Evolutionary conservation across 2,888 invertebrate species (phyloP).

Genomic region (Xestia rhomboidea): DNA sequence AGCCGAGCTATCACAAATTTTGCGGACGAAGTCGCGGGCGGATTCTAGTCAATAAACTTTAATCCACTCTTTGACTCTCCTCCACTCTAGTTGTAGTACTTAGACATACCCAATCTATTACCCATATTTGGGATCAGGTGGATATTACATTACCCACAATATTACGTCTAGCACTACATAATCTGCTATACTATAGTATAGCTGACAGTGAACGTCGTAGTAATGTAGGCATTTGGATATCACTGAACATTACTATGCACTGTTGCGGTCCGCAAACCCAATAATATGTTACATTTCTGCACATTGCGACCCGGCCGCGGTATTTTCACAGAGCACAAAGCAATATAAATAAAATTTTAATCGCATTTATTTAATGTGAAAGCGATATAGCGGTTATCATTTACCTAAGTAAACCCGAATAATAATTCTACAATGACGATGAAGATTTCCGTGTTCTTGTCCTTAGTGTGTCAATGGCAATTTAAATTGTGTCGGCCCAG

Average conservation of each 20-base stretch:
- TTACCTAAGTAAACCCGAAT: background rate
- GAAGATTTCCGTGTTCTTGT: background rate
- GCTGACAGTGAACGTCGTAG: background rate
- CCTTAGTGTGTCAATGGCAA: too few species aligned
- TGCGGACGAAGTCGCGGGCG: too few species aligned
- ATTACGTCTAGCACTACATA: too few species aligned
- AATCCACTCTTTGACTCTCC: background rate
- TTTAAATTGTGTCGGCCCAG: too few species aligned
- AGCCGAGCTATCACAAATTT: too few species aligned
- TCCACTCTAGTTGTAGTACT: background rate
- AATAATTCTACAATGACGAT: background rate
- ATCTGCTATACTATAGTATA: too few species aligned
- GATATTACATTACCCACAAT: conserved; percentile 1
- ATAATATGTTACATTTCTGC: conserved; percentile 31
- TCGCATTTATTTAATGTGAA: conserved; percentile 11
- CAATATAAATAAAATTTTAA: conserved; percentile 3
- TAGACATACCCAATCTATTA: background rate
- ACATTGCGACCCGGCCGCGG: conserved; percentile 4
- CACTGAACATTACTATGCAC: conserved; percentile 29
- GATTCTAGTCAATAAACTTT: background rate
- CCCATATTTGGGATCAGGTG: background rate
- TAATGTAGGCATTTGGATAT: conserved; percentile 10
- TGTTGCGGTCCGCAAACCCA: conserved; percentile 12
- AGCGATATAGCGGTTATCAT: background rate
- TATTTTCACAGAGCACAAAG: background rate